Percentiles rank a stretch among this genome's conserved stretches.
These are phyloP conservation scores for Triplophysa dalaica DNA, from an alignment of 2,113 vertebrate species.

Conservation along the genomic window DNA sequence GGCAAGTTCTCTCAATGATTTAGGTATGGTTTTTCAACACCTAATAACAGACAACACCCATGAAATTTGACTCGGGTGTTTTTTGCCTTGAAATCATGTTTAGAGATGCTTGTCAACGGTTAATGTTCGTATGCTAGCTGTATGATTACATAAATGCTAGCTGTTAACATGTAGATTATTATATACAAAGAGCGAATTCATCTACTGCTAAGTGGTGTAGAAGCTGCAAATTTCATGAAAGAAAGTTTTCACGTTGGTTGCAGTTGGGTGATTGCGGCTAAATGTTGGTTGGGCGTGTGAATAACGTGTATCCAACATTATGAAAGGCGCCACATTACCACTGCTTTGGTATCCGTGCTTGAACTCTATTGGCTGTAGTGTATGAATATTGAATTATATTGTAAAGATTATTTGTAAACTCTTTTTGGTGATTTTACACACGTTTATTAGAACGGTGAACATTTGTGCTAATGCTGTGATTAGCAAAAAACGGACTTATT, in stretches of 20 bases:
- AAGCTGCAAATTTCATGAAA: not conserved
- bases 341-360: no score
- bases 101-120: not conserved
- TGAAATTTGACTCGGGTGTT: constrained; percentile 9
- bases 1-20: constrained; percentile 17
- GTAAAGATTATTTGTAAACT: no score
- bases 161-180: not conserved
- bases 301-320: not conserved
- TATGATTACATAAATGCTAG: constrained; percentile 1
- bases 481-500: no score
- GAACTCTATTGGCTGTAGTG: no score
- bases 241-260: not conserved
- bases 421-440: no score
- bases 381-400: no score
- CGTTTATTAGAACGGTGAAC: no score
- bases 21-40: constrained; percentile 13
- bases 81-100: not conserved
- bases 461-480: no score
- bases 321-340: no score
- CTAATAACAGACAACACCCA: constrained; percentile 12
- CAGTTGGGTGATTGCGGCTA: not conserved
- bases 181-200: not conserved
- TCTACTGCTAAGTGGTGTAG: not conserved
- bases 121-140: not conserved
- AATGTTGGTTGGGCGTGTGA: not conserved